These are phyloP conservation scores for Procambarus virginalis DNA, from an alignment of 1,140 invertebrate species.

Conservation along the genomic window DNA sequence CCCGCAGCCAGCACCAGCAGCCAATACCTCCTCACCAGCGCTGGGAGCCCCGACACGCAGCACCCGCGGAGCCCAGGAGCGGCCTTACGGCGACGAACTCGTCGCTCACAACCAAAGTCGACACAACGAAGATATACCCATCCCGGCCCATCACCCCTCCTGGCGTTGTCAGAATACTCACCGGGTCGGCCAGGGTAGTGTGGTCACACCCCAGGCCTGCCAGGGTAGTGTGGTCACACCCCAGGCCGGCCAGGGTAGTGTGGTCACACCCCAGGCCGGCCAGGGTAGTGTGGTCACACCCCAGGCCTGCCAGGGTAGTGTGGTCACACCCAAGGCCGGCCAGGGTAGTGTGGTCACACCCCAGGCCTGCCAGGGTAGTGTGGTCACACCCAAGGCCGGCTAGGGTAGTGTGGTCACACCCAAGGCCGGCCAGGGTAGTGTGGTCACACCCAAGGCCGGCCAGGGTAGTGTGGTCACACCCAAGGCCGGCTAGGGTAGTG, in stretches of 20 bases:
- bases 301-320: neutral
- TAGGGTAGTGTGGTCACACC: neutral
- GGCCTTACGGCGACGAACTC: no score
- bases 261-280: neutral
- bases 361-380: no score
- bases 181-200: neutral
- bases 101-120: neutral
- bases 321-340: neutral
- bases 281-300: no score
- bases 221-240: neutral
- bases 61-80: no score
- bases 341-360: no score
- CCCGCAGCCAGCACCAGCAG: no score
- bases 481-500: neutral
- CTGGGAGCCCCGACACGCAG: no score
- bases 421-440: no score
- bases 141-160: neutral
- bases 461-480: no score
- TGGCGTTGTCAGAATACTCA: neutral
- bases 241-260: neutral
- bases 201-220: neutral
- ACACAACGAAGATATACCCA: neutral
- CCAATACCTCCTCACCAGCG: no score
- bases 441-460: no score
- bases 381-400: neutral